These are phyloP conservation scores for Dipus sagitta DNA, from an alignment of 2,797 vertebrate genomes.

Conservation along the genomic window DNA sequence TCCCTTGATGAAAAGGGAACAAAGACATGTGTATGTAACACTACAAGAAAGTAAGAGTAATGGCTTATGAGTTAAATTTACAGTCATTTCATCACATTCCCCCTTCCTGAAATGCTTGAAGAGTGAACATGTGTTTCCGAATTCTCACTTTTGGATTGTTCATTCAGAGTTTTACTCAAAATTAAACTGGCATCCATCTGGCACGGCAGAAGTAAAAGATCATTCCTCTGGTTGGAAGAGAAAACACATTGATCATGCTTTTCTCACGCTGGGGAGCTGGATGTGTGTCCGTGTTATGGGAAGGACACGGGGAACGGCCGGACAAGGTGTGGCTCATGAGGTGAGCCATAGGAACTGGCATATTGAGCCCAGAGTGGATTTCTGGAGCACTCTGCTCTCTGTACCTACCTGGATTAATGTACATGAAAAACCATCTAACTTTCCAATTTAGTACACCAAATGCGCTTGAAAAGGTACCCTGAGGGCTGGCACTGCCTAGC, in stretches of 20 bases:
- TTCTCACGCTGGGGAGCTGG: neutral
- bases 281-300: neutral
- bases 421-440: neutral
- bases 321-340: neutral
- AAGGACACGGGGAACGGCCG: neutral
- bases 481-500: neutral
- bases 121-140: conserved; percentile 14
- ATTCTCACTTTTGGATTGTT: conserved; percentile 27
- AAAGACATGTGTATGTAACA: neutral
- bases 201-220: conserved; percentile 41
- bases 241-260: conserved; percentile 54
- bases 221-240: neutral
- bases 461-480: neutral
- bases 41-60: neutral
- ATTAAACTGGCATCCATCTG: conserved; percentile 61
- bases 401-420: neutral
- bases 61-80: no score
- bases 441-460: neutral
- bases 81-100: neutral
- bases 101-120: neutral
- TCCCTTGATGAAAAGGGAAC: conserved; percentile 1
- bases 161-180: conserved; percentile 49
- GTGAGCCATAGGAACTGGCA: neutral
- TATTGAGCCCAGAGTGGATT: neutral
- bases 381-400: neutral